Base-by-base conservation (phyloP, 2,797 vertebrate species). In the Gorsachius magnificus region DNA sequence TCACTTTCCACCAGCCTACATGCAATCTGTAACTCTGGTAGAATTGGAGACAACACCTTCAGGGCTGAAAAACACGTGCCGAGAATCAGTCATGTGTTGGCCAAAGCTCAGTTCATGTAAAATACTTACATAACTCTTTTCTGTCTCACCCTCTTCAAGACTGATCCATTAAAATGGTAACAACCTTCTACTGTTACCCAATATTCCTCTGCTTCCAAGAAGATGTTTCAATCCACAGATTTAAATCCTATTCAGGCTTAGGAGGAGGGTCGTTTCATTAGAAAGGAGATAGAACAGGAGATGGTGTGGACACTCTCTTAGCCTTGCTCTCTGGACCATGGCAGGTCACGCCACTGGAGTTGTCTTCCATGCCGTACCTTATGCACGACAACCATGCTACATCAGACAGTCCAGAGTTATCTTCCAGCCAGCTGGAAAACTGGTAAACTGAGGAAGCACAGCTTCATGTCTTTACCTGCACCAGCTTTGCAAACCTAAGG, bases 1-100 rank as follows among this genome's bases (percentile, higher is more conserved):
- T 94, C 83, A 36, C 65, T 81, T 81, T 68, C 72, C 41, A 91
- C 43, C 81, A 87, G 87, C 81, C 92, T 85, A 89, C 75, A 35
- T n/a, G 51, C 86, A 94, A 48, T 79, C 92, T 94, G 87, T 57
- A 81, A 58, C 86, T 78, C 78, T 87, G 60, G 45, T 56, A 69
- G 81, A 85, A 86, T 2, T 53, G 65, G 35, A 93, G 53, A 61
- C 10, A 78, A 16, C 65, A 65, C 71, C 75, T 83, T 57, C 78
- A 58, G 69, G 75, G 83, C 57, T 72, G 71, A 61, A 87, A 77
- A 93, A 66, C 75, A 76, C 10, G 3, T 78, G 89, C 78, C 35
- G 78, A 93, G 83, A 87, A 89, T 68, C 53, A 76, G 53, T n/a
- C 31, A 35, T 9, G 61, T 25, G 54, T 41, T 77, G 70, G 90